phyloP scores from a whole-genome alignment of 2,113 vertebrate species.

The Colaptes auratus region DNA sequence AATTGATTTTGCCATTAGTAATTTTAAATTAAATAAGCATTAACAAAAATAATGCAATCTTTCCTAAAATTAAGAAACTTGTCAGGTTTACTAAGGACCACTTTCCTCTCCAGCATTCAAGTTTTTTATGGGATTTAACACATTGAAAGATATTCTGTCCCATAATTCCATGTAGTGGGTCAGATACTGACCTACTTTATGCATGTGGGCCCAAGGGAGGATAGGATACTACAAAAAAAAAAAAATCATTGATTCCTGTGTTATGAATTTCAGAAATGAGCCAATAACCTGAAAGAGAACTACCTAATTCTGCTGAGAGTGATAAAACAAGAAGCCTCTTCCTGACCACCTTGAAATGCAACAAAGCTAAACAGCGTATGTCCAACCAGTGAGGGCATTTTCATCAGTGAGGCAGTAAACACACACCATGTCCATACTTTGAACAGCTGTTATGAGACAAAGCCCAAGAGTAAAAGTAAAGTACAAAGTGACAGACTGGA shows the following conservation, averaged over 20 bases:
- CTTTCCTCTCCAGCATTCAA: neutral
- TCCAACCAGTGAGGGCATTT: neutral
- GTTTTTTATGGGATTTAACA: neutral
- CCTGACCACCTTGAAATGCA: neutral
- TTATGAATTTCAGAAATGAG: neutral
- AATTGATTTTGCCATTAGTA: neutral
- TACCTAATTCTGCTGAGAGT: neutral
- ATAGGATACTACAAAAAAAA: neutral
- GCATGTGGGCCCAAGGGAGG: neutral
- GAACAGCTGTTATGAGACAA: neutral
- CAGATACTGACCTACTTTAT: neutral
- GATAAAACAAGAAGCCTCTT: neutral
- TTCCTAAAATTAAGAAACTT: neutral
- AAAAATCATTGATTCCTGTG: neutral
- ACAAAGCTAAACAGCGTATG: neutral
- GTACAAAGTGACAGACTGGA: neutral
- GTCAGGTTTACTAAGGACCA: neutral
- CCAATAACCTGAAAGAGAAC: neutral
- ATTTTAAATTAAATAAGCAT: neutral
- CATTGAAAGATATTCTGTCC: neutral
- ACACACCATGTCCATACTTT: rapidly evolving
- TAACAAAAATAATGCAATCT: neutral
- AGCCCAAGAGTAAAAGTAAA: neutral
- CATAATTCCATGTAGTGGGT: neutral
- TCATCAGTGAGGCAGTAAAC: rapidly evolving